These are phyloP conservation scores for Drosophila meridiana DNA, from an alignment of 2,888 invertebrate species.

Conservation along the genomic window DNA sequence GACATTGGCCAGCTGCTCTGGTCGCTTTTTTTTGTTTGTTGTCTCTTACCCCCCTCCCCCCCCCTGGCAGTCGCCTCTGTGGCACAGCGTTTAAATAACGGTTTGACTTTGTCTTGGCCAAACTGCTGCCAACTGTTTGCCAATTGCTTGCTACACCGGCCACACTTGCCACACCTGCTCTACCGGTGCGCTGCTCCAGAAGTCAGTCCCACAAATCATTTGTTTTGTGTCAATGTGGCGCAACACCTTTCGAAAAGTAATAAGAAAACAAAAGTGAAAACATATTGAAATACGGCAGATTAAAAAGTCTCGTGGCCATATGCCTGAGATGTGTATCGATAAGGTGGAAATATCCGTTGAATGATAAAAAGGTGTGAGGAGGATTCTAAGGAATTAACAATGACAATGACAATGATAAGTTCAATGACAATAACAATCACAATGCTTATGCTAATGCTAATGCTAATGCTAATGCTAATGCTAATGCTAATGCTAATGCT, in stretches of 20 bases:
- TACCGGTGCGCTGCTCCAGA: background rate
- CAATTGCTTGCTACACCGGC: constrained; percentile 20
- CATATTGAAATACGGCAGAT: background rate
- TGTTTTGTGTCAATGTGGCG: background rate
- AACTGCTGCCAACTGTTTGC: constrained; percentile 32
- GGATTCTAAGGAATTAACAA: background rate
- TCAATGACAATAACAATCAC: background rate
- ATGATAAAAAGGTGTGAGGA: background rate
- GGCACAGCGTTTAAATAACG: constrained; percentile 44
- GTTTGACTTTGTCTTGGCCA: constrained; percentile 39
- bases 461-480: background rate
- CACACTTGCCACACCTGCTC: constrained; percentile 1
- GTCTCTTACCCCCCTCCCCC: background rate
- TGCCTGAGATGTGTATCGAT: background rate
- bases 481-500: background rate
- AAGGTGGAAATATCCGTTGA: background rate
- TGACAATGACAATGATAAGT: background rate
- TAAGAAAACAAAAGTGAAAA: constrained; percentile 3
- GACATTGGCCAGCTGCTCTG: constrained; percentile 28
- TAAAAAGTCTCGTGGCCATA: background rate
- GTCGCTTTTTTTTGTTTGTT: constrained; percentile 2
- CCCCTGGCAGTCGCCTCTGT: constrained; percentile 7
- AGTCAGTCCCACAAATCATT: constrained; percentile 15
- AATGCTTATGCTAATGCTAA: background rate
- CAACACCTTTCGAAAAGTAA: background rate